Percentiles rank a stretch among this genome's conserved stretches.
phyloP scores from a whole-genome alignment of 35 echinoderm and acorn worm species.

The Patiria miniata region DNA sequence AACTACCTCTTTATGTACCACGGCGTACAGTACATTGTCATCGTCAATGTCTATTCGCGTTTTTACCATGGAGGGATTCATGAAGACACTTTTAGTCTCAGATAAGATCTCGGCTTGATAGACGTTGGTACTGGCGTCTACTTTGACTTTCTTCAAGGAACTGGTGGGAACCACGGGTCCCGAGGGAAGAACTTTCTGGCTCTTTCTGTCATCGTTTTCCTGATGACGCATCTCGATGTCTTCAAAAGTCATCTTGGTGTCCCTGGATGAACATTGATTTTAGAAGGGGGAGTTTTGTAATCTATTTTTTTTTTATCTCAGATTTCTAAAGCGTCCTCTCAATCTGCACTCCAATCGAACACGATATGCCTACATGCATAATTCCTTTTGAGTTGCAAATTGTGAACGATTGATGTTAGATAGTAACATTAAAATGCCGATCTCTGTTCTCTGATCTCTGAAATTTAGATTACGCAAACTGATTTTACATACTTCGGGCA shows the following conservation, averaged over 20 bases:
- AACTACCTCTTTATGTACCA: neutral
- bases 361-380: no score
- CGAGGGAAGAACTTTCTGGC: neutral
- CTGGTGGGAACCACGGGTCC: neutral
- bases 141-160: neutral
- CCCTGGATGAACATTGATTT: neutral
- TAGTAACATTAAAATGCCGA: no score
- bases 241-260: conserved; percentile 10
- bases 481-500: no score
- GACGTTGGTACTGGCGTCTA: neutral
- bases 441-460: no score
- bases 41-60: neutral
- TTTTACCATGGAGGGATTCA: conserved; percentile 2
- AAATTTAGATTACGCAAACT: no score
- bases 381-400: no score
- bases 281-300: no score
- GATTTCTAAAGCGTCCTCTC: no score
- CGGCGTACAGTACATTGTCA: neutral
- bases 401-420: no score
- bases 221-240: neutral
- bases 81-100: conserved; percentile 2
- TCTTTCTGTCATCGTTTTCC: no score
- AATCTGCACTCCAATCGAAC: no score
- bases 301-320: no score
- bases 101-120: neutral